Evolutionary conservation across 37 sponge, comb jelly and placozoan species (phyloP).

Genomic region (Haliclona indistincta): DNA sequence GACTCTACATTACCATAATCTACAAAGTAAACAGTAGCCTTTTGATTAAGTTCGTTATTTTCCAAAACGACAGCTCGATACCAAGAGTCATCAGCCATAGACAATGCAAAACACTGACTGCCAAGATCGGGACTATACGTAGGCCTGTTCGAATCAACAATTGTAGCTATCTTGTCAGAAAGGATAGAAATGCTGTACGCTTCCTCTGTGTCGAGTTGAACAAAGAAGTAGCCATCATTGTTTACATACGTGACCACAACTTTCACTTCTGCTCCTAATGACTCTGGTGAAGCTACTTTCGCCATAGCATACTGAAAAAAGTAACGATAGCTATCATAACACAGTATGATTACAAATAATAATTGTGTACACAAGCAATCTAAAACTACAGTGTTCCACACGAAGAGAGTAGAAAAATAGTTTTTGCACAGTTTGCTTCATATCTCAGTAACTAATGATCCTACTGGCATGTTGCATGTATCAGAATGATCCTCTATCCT

Average conservation of each 20-base stretch:
- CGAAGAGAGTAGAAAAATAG: no score
- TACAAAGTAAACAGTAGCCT: slow-evolving; percentile 44
- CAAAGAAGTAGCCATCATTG: slow-evolving; percentile 31
- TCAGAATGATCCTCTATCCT: no score
- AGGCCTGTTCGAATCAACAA: not conserved
- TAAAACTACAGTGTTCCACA: no score
- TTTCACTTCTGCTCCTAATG: no score
- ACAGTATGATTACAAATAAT: no score
- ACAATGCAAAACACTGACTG: slow-evolving; percentile 42
- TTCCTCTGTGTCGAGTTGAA: slow-evolving; percentile 63
- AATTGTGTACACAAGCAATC: no score
- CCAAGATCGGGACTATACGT: slow-evolving; percentile 3
- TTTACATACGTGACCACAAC: slow-evolving; percentile 31
- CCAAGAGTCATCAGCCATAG: slow-evolving; percentile 24
- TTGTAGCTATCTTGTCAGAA: slow-evolving; percentile 14
- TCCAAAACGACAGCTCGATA: slow-evolving; percentile 39
- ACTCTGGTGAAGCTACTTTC: no score
- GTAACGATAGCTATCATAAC: no score
- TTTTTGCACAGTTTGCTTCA: no score
- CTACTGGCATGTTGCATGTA: no score
- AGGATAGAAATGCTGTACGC: slow-evolving; percentile 52
- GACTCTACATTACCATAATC: slow-evolving; percentile 79
- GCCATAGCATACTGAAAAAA: no score
- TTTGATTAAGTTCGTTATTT: not conserved
- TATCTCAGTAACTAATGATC: no score